Base-by-base conservation (phyloP, 2,888 invertebrate genomes). In the Venusia cambrica region DNA sequence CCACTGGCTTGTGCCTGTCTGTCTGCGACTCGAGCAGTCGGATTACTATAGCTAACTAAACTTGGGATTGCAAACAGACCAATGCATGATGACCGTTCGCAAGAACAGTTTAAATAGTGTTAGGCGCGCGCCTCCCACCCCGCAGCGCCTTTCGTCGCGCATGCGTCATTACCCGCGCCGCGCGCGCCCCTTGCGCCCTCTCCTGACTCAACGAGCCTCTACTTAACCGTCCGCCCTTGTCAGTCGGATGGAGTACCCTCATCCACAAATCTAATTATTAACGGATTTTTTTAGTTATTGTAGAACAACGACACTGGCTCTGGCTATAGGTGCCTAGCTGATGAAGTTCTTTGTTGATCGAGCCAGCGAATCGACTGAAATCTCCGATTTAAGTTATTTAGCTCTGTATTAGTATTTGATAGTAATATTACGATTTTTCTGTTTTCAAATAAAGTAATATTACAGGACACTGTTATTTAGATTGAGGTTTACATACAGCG, bases 41-140 rank as follows among this genome's bases (percentile, higher is more conserved):
- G 76, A 87, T 80, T 87, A 88, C 88, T 75, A 73, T 77, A 76
- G 84, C 87, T 80, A 87, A 84, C 90, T 90, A 88, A 89, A 88
- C 87, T 89, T 77, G 84, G 87, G 89, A 87, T 88, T 88, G 90
- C 89, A 90, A 90, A 90, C 90, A 89, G 89, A 90, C 90, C 90
- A 90, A 90, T 90, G 90, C 88, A 89, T 90, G 87, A 85, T 87
- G 87, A 84, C 88, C 87, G 87, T 84, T 88, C 87, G 88, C 75
- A 87, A 87, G 88, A 88, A 88, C 88, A 88, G 88, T 89, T 90
- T 90, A 90, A 90, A 90, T 90, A 90, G 83, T 81, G 76, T 78
- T 80, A 78, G 75, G 73, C 76, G 76, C 73, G 54, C 78, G 71
- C 79, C 85, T 81, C 88, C 89, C 89, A 88, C 87, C 87, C 83